Base-by-base conservation (phyloP, 1,140 invertebrate species). In the Ostrea edulis region DNA sequence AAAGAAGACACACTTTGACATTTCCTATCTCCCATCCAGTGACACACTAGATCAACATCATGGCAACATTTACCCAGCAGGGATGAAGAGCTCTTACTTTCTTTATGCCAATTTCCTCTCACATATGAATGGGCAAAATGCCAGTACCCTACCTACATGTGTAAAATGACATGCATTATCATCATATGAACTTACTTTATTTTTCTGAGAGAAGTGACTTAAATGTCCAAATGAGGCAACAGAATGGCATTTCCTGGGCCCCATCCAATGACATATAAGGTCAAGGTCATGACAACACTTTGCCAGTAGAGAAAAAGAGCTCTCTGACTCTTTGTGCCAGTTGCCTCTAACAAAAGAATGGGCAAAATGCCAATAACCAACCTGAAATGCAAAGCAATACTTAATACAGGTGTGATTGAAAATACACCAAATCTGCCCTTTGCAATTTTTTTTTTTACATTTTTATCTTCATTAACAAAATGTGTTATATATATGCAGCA, bases 271-370 rank as follows among this genome's bases (percentile, higher is more conserved):
- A 29, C 88, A 88, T 81, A 96, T 94, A 11, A 96, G 93, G 88
- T 96, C 95, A 85, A 96, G 85, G 89, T 96, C 95, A 93, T 96
- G 95, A 90, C 95, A 96, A 90, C 94, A 95, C 90, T 96, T 96
- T 17, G 95, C 92, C 86, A 96, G 82, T 20, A 96, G 91, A 25
- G 95, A 95, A 90, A 94, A 95, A 11, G 95, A 93, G 86, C 95
- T 95, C 2, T 90, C 86, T 8, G 87, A 89, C 90, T 94, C 93
- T 81, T 95, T 95, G 20, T 92, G 86, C 95, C 95, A 96, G 89
- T 96, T 96, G 9, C 95, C 95, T 87, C 95, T 92, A 11, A 95
- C 95, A 93, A 93, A 95, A 12, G 95, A 95, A 91, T 96, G 95
- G 11, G 95, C 95, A 94, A 95, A 96, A 90, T 96, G 95, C 94